Evolutionary conservation across 2,888 invertebrate species (phyloP).

Genomic region (Escarpia spicata): DNA sequence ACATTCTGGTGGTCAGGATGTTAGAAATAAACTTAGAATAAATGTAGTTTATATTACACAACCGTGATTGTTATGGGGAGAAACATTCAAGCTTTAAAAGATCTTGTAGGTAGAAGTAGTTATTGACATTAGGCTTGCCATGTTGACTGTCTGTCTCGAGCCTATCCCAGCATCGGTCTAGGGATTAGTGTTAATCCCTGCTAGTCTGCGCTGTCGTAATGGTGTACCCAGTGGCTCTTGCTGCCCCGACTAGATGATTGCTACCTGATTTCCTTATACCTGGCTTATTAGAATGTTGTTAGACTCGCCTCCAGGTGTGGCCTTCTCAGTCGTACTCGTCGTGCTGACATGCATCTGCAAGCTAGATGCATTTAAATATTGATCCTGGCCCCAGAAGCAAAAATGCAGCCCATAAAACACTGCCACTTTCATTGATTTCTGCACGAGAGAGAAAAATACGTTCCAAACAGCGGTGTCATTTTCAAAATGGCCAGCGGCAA

Average conservation of each 20-base stretch:
- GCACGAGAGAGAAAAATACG: background rate
- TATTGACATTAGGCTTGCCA: background rate
- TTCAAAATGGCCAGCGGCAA: background rate
- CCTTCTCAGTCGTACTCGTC: background rate
- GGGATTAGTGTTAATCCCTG: background rate
- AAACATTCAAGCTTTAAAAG: background rate
- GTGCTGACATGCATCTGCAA: background rate
- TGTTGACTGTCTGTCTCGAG: background rate
- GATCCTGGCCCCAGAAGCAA: slow-evolving; percentile 4
- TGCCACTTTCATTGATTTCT: background rate
- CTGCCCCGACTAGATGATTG: background rate
- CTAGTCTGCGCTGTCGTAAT: background rate
- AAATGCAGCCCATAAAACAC: background rate
- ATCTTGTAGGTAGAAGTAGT: background rate
- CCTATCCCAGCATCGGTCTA: no score
- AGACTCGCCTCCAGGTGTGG: background rate
- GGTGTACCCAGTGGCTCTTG: background rate
- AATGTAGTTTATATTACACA: no score
- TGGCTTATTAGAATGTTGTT: background rate
- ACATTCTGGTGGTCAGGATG: no score
- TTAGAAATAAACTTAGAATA: no score
- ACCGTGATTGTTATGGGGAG: background rate
- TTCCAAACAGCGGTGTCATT: background rate
- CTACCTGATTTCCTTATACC: background rate
- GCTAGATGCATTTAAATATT: background rate